Evolutionary conservation across 2,888 invertebrate genomes (phyloP), one percentile per base, ranked within the genome.

Genomic region (Aleiodes alternator): DNA sequence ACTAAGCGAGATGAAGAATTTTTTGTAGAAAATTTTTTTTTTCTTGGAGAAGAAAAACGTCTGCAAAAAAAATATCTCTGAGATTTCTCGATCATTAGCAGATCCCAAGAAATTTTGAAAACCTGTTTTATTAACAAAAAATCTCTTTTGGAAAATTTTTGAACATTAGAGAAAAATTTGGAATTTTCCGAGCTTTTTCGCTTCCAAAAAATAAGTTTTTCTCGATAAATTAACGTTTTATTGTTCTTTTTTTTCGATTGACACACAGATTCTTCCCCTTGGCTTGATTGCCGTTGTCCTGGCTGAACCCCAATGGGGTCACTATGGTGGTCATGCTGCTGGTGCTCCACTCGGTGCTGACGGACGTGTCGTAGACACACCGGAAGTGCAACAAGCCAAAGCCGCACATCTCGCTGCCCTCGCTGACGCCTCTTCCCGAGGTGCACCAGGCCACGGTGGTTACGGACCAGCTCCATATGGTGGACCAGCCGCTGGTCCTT

Each of bases 371-470:
- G 84, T 87, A 5, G 89, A 89, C 74, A 89, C 88, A 5, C 89
- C 89, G 57, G 89, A 89, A 81, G 87, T 89, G 3, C 87, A 87
- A 7, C 86, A 87, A 61, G 78, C 88, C 12, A 89, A 89, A 66
- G 84, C 86, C 0, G 84, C 87, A 8, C 88, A 88, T 77, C 77
- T 88, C 38, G 82, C 84, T 1, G 86, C 87, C 6, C 76, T 89
- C 50, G 89, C 89, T 43, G 89, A 89, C 11, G 89, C 89, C 0
- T 85, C 87, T 12, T 87, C 89, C n/a, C 85, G 88, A 8, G 68
- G 5, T 1, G 88, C 87, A 0, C 88, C 88, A 0, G 84, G 84
- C 34, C 81, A 74, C 16, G 83, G 80, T n/a, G 64, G 80, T 14
- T 82, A 83, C 75, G 79, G 80, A 38, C 76, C 83, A 23, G 82